Base-by-base conservation (phyloP, 2,888 invertebrate species). In the Micoletzkya japonica region DNA sequence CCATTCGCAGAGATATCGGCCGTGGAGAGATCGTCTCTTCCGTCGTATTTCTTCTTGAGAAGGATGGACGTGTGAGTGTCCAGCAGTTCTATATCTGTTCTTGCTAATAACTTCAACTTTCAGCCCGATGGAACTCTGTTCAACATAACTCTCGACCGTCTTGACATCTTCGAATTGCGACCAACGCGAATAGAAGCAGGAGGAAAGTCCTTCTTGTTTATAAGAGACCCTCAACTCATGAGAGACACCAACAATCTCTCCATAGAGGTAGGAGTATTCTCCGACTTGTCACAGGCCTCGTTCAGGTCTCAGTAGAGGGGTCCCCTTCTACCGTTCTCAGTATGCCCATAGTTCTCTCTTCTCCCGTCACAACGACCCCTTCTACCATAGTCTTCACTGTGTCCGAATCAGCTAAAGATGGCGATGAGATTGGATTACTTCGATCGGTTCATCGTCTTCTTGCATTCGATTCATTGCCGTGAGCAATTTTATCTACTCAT, bases 81-180 rank as follows among this genome's bases (percentile, higher is more conserved):
- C 24, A 7, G 52, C 6, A 24, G 4, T 52, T 6, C 52, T 39
- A 26, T n/a, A 52, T 52, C 6, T 6, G n/a, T n/a, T 52, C 7
- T n/a, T 6, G n/a, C n/a, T n/a, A n/a, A n/a, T n/a, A n/a, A n/a
- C n/a, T n/a, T n/a, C n/a, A n/a, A n/a, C n/a, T n/a, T 66, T 52
- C 24, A 66, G 66, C 54, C 66, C 10, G 54, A 66, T 66, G 66
- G 66, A 66, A 24, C 54, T 28, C 54, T 66, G 24, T 54, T 66
- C 54, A 34, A 32, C 24, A 20, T 66, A 6, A 36, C 52, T 26
- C 10, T 66, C 26, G 66, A 66, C 34, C 52, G 66, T 37, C 54
- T 54, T 7, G 66, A 66, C 54, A 32, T 66, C n/a, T 66, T 66
- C 54, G 54, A 50, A 34, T 26, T 66, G 26, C 36, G 36, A 37